Percentiles rank a stretch among this genome's conserved stretches.
Conservation (phyloP, 1,140 invertebrate species). For the Leptonema lineaticorne region DNA sequence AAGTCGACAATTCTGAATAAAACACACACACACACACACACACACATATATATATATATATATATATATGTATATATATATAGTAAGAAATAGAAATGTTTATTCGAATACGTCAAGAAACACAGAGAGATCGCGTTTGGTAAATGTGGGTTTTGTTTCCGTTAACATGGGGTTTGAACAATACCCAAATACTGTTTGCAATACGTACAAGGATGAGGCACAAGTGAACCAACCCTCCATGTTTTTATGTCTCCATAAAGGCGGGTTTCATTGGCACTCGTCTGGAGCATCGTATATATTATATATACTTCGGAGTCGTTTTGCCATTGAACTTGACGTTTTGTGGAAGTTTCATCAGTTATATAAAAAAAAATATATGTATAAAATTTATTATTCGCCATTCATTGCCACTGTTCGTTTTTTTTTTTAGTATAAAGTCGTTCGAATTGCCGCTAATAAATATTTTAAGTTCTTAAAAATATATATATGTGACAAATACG, state of each 20-base stretch:
- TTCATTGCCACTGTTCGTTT: too few species aligned
- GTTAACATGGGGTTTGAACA: not conserved
- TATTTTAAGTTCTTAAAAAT: constrained; percentile 3
- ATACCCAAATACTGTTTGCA: not conserved
- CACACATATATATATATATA: too few species aligned
- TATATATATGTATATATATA: too few species aligned
- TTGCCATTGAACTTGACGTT: constrained; percentile 17
- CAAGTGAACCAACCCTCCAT: not conserved
- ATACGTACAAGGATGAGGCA: not conserved
- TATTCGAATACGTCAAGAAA: too few species aligned
- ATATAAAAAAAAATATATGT: too few species aligned
- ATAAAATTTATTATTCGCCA: too few species aligned
- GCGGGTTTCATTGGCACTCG: constrained; percentile 11
- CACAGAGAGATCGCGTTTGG: not conserved
- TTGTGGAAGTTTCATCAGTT: not conserved
- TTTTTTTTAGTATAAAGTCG: too few species aligned
- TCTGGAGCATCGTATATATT: not conserved
- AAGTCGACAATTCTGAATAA: too few species aligned
- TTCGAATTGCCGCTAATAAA: constrained; percentile 16
- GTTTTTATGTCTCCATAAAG: constrained; percentile 12
- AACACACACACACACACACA: too few species aligned
- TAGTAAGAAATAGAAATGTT: too few species aligned
- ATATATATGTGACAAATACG: too few species aligned
- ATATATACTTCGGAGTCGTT: not conserved
- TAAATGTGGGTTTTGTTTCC: not conserved